Conservation (phyloP, 2,113 vertebrate species). For the Grus americana region DNA sequence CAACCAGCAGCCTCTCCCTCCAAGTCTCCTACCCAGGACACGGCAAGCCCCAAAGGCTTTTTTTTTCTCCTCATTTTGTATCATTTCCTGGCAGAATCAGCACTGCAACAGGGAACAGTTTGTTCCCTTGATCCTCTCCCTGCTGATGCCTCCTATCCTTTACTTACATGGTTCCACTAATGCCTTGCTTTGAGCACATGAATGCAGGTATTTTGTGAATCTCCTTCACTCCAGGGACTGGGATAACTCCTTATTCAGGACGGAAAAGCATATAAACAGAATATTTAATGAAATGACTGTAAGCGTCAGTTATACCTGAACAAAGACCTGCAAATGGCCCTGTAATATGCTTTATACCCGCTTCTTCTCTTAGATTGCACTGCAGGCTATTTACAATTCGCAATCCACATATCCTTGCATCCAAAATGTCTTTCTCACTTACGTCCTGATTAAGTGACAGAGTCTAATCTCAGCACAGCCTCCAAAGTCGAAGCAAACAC, state of each 20-base stretch:
- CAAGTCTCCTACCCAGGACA: not conserved
- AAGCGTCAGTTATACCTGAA: slow-evolving; percentile 28
- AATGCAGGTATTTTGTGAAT: slow-evolving; percentile 24
- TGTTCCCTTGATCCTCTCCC: slow-evolving; percentile 2
- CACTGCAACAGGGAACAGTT: not conserved
- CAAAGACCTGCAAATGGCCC: slow-evolving; percentile 40
- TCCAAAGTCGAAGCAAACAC: not conserved
- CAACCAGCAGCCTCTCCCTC: not conserved
- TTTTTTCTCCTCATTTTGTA: not conserved
- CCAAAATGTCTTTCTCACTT: slow-evolving; percentile 31
- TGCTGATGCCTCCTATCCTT: not conserved
- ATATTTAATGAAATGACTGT: slow-evolving; percentile 48
- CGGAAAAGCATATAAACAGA: slow-evolving; percentile 49
- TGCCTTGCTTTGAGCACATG: not conserved
- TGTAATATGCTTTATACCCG: slow-evolving; percentile 40
- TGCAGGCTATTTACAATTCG: slow-evolving; percentile 56
- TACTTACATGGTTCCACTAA: not conserved
- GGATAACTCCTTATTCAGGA: slow-evolving; percentile 20
- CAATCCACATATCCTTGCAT: slow-evolving; percentile 10
- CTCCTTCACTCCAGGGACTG: slow-evolving; percentile 7
- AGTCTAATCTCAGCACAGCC: slow-evolving; percentile 10
- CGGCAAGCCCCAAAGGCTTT: not conserved
- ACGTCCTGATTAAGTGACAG: slow-evolving; percentile 47
- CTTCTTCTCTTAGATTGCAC: slow-evolving; percentile 21
- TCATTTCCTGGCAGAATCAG: not conserved